phyloP scores from a whole-genome alignment of 2,888 invertebrate species.

The Agrotis ipsilon region DNA sequence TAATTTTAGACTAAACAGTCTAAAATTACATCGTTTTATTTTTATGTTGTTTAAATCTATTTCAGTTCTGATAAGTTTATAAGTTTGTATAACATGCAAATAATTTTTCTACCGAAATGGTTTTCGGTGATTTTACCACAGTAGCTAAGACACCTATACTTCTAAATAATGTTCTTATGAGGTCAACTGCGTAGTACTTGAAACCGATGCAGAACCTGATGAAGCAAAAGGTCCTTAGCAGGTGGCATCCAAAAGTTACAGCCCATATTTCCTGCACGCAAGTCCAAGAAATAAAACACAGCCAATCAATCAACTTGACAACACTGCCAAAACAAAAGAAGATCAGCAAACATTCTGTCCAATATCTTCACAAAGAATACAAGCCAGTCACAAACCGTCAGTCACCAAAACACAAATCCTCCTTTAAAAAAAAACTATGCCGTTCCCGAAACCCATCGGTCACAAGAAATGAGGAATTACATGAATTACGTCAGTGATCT shows the following conservation, averaged over 20 bases:
- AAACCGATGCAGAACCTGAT: no score
- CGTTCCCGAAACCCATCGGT: not conserved
- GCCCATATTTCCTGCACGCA: no score
- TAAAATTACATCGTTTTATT: constrained; percentile 3
- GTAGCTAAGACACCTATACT: not conserved
- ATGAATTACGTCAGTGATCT: constrained; percentile 47
- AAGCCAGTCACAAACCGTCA: not conserved
- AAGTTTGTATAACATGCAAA: not conserved
- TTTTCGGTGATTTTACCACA: not conserved
- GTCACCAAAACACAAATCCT: constrained; percentile 10
- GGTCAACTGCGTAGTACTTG: no score
- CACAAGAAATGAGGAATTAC: constrained; percentile 41
- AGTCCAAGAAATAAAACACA: not conserved
- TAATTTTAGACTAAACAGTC: no score
- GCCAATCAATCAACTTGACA: not conserved
- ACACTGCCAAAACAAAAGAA: constrained; percentile 2
- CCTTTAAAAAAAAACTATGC: not conserved
- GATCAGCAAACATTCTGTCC: not conserved
- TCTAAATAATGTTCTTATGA: not conserved
- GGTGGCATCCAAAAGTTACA: not conserved
- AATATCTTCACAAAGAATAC: not conserved
- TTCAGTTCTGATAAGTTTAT: constrained; percentile 5
- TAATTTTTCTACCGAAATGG: not conserved
- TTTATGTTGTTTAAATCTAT: not conserved
- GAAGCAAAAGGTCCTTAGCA: not conserved